phyloP scores from a whole-genome alignment of 2,113 vertebrate genomes.

The Pterophyllum scalare region DNA sequence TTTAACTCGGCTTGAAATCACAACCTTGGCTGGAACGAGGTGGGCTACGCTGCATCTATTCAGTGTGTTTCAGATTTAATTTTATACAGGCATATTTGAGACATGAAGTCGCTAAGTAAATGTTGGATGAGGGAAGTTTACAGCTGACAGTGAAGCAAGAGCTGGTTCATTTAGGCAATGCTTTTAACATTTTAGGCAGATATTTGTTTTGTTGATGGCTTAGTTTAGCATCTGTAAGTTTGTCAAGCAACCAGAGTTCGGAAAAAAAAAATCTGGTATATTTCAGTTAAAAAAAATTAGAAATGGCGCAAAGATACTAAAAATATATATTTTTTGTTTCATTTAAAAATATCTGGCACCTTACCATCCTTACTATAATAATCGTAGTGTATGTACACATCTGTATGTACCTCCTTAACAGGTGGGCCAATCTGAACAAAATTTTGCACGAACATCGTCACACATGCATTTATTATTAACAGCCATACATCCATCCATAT shows the following conservation, averaged over 20 bases:
- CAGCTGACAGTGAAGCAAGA: slow-evolving; percentile 3
- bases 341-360: not conserved
- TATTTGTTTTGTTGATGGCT: not conserved
- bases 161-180: not conserved
- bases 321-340: not conserved
- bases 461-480: not conserved
- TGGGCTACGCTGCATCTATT: not conserved
- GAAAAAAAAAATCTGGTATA: not conserved
- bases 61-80: not conserved
- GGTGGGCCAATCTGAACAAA: not conserved
- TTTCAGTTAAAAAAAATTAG: not conserved
- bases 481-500: not conserved
- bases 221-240: not conserved
- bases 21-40: slow-evolving; percentile 6
- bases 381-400: not conserved
- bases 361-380: not conserved
- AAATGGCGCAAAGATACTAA: not conserved
- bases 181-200: not conserved
- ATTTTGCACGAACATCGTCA: not conserved
- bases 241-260: not conserved
- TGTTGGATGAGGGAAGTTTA: not conserved
- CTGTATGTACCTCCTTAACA: not conserved
- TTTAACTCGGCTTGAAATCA: slow-evolving; percentile 46
- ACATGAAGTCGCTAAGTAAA: not conserved
- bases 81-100: not conserved